These are phyloP conservation scores for Oreochromis mossambicus DNA, from an alignment of 2,797 vertebrate genomes.

Conservation along the genomic window DNA sequence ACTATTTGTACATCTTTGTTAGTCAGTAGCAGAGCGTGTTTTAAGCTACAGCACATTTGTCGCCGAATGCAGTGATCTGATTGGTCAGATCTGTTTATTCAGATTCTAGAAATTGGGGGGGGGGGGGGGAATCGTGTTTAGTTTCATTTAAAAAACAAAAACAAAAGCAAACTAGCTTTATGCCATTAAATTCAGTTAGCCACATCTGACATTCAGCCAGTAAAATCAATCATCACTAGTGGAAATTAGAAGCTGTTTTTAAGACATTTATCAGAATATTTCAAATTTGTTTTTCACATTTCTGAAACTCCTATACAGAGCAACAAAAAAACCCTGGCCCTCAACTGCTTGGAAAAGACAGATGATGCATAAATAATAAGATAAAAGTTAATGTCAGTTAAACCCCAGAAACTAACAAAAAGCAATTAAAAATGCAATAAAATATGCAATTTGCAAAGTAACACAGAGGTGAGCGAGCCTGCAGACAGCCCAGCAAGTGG, in stretches of 20 bases:
- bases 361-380: background rate
- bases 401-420: background rate
- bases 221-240: background rate
- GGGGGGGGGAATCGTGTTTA: rapidly evolving
- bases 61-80: background rate
- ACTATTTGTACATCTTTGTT: background rate
- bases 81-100: background rate
- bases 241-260: background rate
- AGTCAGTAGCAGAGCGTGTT: background rate
- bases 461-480: slow-evolving; percentile 3
- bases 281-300: background rate
- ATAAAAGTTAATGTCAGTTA: background rate
- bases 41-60: background rate
- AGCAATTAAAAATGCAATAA: background rate
- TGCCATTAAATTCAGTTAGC: background rate
- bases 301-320: background rate
- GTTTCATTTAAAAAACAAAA: background rate
- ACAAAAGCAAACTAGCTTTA: background rate
- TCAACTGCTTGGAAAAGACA: background rate
- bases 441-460: background rate
- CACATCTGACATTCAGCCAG: background rate
- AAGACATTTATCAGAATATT: background rate
- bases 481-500: slow-evolving; percentile 6
- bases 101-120: background rate
- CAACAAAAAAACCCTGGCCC: background rate